Evolutionary conservation across 2,888 invertebrate species (phyloP), one percentile per base, ranked within the genome.

Genomic region (Petrolisthes manimaculis): DNA sequence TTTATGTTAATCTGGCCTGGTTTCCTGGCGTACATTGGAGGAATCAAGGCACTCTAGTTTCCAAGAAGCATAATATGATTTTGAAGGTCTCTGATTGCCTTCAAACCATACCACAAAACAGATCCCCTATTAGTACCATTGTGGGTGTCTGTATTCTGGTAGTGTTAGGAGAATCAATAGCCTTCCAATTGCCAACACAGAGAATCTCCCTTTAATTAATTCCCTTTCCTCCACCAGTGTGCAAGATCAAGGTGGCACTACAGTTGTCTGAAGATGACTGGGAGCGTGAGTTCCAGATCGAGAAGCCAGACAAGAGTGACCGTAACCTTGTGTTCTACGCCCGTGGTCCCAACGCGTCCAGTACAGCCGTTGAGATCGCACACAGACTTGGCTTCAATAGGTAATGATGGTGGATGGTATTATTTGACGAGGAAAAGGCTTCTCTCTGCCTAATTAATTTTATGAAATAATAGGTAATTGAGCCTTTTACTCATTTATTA

Each of bases 291-390:
- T 91, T 86, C 88, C 67, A 69, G 55, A 79, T 84, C 37, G 79
- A 88, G 67, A 91, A 91, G 69, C 91, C 91, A 6, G 37, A 67
- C 53, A 86, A 88, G 53, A 51, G 51, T 54, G 86, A 88, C 82
- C 81, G 86, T 61, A 88, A 88, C 75, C 69, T 91, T 5, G 85
- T 91, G 6, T 91, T 91, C 86, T 91, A 89, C 83, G 91, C 91
- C 54, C 84, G 91, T 8, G 91, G 91, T 6, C 89, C 89, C 78
- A 91, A 89, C 61, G 91, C 91, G 67, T 87, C 89, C 74, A 91
- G 91, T 78, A 83, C 91, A 12, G 91, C 91, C 14, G 88, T 91
- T 21, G 91, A 91, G 75, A 91, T 89, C 6, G 91, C 91, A 4
- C 91, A 91, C 77, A 54, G 84, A 9, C 78, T 91, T 2, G 91